These are phyloP conservation scores for Saxidomus purpurata DNA, from an alignment of 1,140 invertebrate genomes.

Conservation along the genomic window DNA sequence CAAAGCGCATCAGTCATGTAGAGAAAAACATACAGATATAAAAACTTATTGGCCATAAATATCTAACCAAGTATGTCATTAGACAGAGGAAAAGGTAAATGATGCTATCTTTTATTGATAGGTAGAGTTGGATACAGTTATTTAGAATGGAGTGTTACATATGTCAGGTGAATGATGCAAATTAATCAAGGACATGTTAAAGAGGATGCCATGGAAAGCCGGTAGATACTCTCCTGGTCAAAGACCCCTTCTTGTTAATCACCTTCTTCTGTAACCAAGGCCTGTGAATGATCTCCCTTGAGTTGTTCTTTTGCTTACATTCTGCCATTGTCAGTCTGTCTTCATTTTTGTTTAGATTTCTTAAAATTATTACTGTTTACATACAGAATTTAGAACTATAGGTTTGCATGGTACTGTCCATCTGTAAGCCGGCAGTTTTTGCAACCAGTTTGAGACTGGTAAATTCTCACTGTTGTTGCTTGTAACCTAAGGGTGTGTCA, in stretches of 20 bases:
- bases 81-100: not conserved
- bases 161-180: not conserved
- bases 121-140: not conserved
- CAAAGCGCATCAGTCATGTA: slow-evolving; percentile 28
- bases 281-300: no score
- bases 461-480: no score
- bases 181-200: slow-evolving; percentile 14
- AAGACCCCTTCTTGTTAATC: slow-evolving; percentile 11
- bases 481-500: no score
- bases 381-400: no score
- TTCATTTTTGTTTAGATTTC: no score
- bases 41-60: slow-evolving; percentile 36
- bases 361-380: no score
- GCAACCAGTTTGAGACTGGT: no score
- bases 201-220: not conserved
- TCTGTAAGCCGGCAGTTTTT: no score
- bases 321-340: no score
- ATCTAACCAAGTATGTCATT: slow-evolving; percentile 6
- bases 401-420: no score
- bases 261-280: no score
- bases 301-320: no score
- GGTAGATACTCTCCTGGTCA: not conserved
- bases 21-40: not conserved
- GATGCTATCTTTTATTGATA: not conserved
- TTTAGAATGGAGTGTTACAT: not conserved